Evolutionary conservation across 2,797 vertebrate species (phyloP), one percentile per base, ranked within the genome.

Genomic region (Channallabes apus): DNA sequence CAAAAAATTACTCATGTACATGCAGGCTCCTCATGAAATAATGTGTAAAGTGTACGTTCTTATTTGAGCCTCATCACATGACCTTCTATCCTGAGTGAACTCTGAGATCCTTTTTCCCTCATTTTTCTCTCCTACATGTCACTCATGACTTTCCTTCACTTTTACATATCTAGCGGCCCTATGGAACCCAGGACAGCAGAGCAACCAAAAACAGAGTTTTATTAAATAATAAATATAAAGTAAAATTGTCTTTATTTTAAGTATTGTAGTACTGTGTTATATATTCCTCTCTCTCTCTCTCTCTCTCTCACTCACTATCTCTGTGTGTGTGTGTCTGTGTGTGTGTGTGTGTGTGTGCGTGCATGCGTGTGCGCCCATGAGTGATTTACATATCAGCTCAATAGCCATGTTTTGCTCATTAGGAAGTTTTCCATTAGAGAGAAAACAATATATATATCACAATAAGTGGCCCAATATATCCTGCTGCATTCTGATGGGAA

Each of bases 401-500:
- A 77, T 80, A 27, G 29, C 76, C 29, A 69, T 83, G 22, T 67
- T 76, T 72, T 85, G 67, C 73, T 86, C 41, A 77, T 61, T 67
- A 82, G 71, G 54, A 85, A 15, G 46, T 64, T 38, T 87, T 85
- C 73, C 76, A 82, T 85, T 84, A 80, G n/a, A 82, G 20, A 61
- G 73, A 80, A 84, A 83, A 80, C 24, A 5, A 65, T 83, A 80
- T 75, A 84, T 88, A 82, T 84, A 82, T 84, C 73, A 76, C 84
- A 82, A 83, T 82, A 82, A 79, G 82, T 51, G 84, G 67, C 68
- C 29, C 65, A 51, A 32, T 87, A 64, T 62, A 73, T 86, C 82
- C 82, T 90, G 89, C 89, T 88, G 89, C 89, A 90, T 90, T 88
- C 86, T 87, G 87, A 88, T 86, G 85, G 76, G 84, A 87, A 84